phyloP scores from a whole-genome alignment of 2,888 invertebrate species.

The Zeuzera pyrina region DNA sequence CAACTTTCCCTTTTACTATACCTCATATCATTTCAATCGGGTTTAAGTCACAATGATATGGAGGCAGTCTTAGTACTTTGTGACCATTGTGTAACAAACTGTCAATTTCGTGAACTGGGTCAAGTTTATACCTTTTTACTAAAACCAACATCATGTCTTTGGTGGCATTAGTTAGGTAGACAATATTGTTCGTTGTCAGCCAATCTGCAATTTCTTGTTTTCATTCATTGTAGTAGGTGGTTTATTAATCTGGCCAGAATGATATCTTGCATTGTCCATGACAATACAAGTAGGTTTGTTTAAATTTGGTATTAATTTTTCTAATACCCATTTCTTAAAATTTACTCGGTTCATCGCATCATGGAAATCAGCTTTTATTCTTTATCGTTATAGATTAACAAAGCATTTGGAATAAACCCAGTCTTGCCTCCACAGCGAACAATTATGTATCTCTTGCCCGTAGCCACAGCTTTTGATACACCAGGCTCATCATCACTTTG shows the following conservation, averaged over 20 bases:
- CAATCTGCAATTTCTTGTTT: too few relatives aligned
- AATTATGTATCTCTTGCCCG: slow-evolving; percentile 3
- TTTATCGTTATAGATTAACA: slow-evolving; percentile 1
- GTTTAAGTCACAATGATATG: not conserved
- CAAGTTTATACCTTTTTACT: not conserved
- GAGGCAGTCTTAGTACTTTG: not conserved
- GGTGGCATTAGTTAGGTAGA: too few relatives aligned
- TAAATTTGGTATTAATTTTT: slow-evolving; percentile 4
- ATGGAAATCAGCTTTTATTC: slow-evolving; percentile 2
- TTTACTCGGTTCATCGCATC: slow-evolving; percentile 3
- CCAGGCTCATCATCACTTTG: not conserved
- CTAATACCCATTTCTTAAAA: slow-evolving; percentile 3
- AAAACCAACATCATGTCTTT: not conserved
- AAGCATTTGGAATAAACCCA: not conserved
- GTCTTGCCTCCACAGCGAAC: slow-evolving; percentile 3
- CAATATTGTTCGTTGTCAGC: too few relatives aligned
- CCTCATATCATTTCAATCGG: not conserved
- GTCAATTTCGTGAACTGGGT: not conserved
- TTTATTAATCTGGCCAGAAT: too few relatives aligned
- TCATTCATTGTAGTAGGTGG: not conserved
- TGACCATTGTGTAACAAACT: not conserved
- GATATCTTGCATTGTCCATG: too few relatives aligned
- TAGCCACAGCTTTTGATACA: not conserved
- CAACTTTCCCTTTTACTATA: slow-evolving; percentile 2
- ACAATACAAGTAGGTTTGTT: not conserved